Percentiles rank a stretch among this genome's conserved stretches.
These are phyloP conservation scores for Halcyon badia DNA, from an alignment of 2,797 vertebrate genomes.

Conservation along the genomic window DNA sequence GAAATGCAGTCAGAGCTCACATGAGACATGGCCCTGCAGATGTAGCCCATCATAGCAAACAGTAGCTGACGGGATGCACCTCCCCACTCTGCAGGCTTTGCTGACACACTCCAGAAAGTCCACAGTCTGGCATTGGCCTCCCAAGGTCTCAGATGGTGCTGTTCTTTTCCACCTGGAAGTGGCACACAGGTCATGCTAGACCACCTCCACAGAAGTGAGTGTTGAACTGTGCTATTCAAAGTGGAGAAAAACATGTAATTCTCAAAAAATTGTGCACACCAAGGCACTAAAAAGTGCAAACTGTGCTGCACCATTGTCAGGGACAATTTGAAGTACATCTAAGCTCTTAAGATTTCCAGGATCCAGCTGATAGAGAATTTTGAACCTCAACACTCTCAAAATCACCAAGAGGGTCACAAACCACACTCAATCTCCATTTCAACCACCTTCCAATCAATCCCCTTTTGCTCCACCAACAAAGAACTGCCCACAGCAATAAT, in stretches of 20 bases:
- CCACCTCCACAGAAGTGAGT: not conserved
- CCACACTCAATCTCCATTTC: not conserved
- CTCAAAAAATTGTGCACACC: not conserved
- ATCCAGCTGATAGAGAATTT: not conserved
- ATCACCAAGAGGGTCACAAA: not conserved
- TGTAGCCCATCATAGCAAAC: not conserved
- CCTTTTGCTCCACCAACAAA: not conserved
- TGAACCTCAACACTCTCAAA: not conserved
- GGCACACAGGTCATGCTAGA: not conserved
- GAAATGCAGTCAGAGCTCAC: not conserved
- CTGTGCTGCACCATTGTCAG: not conserved
- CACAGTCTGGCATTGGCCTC: not conserved
- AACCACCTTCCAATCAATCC: not conserved
- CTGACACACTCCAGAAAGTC: not conserved
- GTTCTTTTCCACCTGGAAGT: not conserved
- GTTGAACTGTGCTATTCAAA: not conserved
- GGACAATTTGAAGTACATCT: not conserved
- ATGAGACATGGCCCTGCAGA: not conserved
- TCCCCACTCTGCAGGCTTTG: accelerated
- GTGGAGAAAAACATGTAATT: not conserved
- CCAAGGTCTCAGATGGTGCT: not conserved
- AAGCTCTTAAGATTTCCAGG: not conserved
- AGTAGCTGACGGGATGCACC: not conserved
- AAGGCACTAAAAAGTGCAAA: not conserved
- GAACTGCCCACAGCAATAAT: not conserved